Evolutionary conservation across 2,888 invertebrate genomes (phyloP), one percentile per base, ranked within the genome.

Genomic region (Lutraria lutraria): DNA sequence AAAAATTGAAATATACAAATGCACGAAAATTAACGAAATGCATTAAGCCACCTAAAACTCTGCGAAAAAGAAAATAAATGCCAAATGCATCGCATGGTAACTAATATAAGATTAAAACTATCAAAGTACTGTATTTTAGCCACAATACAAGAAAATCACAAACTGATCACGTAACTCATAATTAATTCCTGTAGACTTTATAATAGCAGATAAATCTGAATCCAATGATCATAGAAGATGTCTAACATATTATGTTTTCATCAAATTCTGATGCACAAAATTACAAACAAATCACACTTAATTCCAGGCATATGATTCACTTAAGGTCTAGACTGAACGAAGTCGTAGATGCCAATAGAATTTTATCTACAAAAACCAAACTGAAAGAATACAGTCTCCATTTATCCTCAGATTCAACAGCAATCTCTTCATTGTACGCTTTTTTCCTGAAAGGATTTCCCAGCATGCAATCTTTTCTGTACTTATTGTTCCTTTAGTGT

Each of bases 381-480:
- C 34, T 25, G 15, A 15, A 8, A 76, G 76, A 31, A 31, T 76
- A 19, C 16, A 19, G 34, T 31, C 15, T 76, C 76, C 34, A 76
- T 31, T 76, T 76, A 76, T 31, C 76, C 25, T 10, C 34, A 31
- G 34, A 31, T 76, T 76, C 16, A 31, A 31, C 8, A 31, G 34
- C 34, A 34, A 76, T 76, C 76, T 31, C 34, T 34, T 76, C 34
- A 25, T 25, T 72, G n/a, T 31, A 76, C 31, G 15, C 16, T n/a
- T 76, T 16, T 76, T 76, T 76, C 76, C 15, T 19, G 34, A 76
- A 25, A 76, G 76, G 34, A 31, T 76, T 31, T 31, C 31, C 31
- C 4, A 16, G 16, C 76, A 76, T 76, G 76, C 76, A 31, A 76
- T 76, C 76, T 76, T 76, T 76, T 76, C 76, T 31, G 19, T 34